Evolutionary conservation across 2,113 vertebrate genomes (phyloP).

Genomic region (Bambusicola thoracicus): DNA sequence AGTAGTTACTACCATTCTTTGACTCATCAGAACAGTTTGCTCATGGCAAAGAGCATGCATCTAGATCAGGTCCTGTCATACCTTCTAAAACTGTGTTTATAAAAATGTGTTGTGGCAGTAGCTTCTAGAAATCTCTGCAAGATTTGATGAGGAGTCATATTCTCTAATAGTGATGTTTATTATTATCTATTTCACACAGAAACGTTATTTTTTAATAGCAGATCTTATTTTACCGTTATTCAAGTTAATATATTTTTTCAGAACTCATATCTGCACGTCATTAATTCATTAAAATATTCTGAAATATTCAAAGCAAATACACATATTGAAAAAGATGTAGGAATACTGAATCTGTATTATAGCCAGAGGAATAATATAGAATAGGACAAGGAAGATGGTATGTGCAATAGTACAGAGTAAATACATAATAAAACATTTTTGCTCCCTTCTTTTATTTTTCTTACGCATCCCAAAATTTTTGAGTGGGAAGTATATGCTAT

Average conservation of each 20-base stretch:
- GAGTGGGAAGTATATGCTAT: background rate
- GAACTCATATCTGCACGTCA: background rate
- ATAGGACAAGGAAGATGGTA: background rate
- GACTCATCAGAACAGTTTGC: background rate
- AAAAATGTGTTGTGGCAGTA: background rate
- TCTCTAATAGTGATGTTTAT: background rate
- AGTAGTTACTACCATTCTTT: background rate
- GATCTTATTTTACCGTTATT: background rate
- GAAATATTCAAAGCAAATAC: background rate
- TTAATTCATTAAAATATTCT: background rate
- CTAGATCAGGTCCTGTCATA: background rate
- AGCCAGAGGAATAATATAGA: background rate
- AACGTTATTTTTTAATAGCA: background rate
- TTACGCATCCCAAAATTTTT: background rate
- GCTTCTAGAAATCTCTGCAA: background rate
- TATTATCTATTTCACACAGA: background rate
- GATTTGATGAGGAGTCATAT: background rate
- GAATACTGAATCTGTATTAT: background rate
- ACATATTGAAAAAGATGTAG: background rate
- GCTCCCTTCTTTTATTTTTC: background rate
- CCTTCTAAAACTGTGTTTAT: background rate
- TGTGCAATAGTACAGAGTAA: background rate
- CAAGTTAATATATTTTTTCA: background rate
- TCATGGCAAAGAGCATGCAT: background rate
- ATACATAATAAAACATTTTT: background rate